Conservation (phyloP, 2,888 invertebrate species). For the Thalpophila matura region DNA sequence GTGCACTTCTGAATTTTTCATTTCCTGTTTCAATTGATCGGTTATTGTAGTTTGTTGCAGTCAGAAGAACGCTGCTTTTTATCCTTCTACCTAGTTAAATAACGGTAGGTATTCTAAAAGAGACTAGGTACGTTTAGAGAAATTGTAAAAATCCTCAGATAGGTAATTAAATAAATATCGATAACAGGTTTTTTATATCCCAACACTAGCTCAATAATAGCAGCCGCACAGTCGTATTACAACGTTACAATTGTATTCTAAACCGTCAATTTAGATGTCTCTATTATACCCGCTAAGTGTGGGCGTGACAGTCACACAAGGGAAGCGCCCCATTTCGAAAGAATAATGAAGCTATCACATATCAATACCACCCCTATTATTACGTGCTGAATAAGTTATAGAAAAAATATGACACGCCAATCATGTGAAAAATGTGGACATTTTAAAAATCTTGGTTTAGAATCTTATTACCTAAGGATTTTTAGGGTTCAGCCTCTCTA, state of each 20-base stretch:
- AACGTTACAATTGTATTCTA: slow-evolving; percentile 61
- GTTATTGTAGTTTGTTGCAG: neutral
- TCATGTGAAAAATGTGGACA: slow-evolving; percentile 25
- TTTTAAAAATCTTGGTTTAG: slow-evolving; percentile 20
- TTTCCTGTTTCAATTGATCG: neutral
- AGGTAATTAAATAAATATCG: slow-evolving; percentile 44
- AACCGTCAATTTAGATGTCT: slow-evolving; percentile 83
- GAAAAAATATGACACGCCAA: slow-evolving; percentile 57
- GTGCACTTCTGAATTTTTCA: neutral
- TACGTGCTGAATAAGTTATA: slow-evolving; percentile 69
- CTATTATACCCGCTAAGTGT: slow-evolving; percentile 79
- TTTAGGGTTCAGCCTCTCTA: slow-evolving; percentile 1
- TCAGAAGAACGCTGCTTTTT: neutral
- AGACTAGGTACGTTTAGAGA: neutral
- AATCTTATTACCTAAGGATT: neutral
- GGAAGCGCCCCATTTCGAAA: slow-evolving; percentile 71
- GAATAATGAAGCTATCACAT: slow-evolving; percentile 80
- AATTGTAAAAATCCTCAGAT: neutral
- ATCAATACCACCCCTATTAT: slow-evolving; percentile 63
- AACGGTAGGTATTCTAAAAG: no score
- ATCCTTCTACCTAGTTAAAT: neutral
- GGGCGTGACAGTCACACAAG: slow-evolving; percentile 73
- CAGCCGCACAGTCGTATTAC: slow-evolving; percentile 62
- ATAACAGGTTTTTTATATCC: slow-evolving; percentile 26
- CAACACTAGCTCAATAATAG: slow-evolving; percentile 64